Conservation (phyloP, 2,113 vertebrate genomes). For the Petrocephalus microphthalmus region DNA sequence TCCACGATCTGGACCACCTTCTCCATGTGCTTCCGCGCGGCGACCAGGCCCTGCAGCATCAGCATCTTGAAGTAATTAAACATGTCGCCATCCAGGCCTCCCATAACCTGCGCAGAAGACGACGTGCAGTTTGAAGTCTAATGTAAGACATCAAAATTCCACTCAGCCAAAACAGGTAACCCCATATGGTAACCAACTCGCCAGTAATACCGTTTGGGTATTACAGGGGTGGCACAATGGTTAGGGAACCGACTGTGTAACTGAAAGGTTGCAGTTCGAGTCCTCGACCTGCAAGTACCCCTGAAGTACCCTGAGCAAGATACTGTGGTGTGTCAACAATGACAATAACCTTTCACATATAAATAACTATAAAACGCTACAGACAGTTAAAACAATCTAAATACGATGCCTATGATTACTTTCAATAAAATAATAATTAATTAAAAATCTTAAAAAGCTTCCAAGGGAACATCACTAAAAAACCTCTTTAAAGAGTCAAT, state of each 20-base stretch:
- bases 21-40: constrained; percentile 90
- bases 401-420: not conserved
- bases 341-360: too few species aligned
- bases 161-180: not conserved
- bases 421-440: not conserved
- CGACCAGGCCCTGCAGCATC: constrained; percentile 90
- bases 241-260: too few species aligned
- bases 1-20: constrained; percentile 87
- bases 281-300: too few species aligned
- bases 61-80: constrained; percentile 98
- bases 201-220: not conserved
- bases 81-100: constrained; percentile 87
- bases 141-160: not conserved
- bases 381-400: not conserved
- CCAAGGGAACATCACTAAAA: not conserved
- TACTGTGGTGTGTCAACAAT: too few species aligned
- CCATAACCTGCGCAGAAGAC: constrained; percentile 75
- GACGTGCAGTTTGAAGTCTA: not conserved
- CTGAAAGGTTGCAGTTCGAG: too few species aligned
- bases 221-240: too few species aligned
- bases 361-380: not conserved
- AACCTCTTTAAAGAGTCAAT: not conserved
- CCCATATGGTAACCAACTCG: not conserved
- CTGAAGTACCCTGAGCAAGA: too few species aligned
- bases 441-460: not conserved